A percentile compares a stretch with the other conserved stretches of the same genome.
Conservation (phyloP, 2,888 invertebrate species). For the Agapostemon virescens region DNA sequence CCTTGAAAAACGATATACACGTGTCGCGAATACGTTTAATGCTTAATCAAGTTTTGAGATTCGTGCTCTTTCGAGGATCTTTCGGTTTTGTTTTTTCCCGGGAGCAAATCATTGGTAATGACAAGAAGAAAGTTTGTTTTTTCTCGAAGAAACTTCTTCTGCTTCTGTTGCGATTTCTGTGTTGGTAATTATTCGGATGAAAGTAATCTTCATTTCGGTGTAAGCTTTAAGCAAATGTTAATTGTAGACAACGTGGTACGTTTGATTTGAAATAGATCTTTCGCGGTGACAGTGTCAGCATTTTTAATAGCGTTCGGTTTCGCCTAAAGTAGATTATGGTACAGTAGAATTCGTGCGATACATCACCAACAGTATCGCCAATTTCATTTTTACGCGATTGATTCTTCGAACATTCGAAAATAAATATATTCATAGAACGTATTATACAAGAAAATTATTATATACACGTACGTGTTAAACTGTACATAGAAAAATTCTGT, state of each 20-base stretch:
- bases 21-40: not conserved
- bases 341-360: not conserved
- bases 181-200: not conserved
- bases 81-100: no score
- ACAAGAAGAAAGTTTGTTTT: not conserved
- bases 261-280: not conserved
- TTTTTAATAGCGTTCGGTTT: not conserved
- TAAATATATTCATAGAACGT: not conserved
- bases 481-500: not conserved
- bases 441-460: not conserved
- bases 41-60: not conserved
- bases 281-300: not conserved
- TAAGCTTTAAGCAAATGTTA: not conserved
- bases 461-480: not conserved
- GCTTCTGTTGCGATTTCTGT: not conserved
- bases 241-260: not conserved
- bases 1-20: not conserved
- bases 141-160: constrained; percentile 25
- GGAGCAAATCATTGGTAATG: not conserved
- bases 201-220: not conserved
- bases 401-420: no score
- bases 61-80: constrained; percentile 23
- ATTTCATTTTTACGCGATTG: not conserved
- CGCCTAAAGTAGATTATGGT: not conserved
- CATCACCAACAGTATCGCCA: not conserved